These are phyloP conservation scores for Xylocopa sonorina DNA, from an alignment of 1,140 invertebrate genomes.

Conservation along the genomic window DNA sequence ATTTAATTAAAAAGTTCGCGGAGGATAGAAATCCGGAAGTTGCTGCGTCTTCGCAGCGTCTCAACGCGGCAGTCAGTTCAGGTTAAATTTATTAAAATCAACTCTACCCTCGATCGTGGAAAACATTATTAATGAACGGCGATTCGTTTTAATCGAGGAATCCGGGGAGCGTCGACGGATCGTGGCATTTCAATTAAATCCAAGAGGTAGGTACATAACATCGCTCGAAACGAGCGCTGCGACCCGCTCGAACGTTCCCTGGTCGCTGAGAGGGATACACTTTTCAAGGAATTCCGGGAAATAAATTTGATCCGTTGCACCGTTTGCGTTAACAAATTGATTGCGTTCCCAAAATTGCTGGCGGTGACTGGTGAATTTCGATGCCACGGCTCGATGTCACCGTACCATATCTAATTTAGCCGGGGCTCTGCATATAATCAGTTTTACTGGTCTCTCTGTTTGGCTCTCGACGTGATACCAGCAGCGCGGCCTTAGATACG, in stretches of 20 bases:
- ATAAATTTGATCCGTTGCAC: background rate
- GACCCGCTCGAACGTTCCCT: no score
- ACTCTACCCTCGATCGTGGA: no score
- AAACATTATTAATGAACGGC: no score
- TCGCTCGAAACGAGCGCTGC: no score
- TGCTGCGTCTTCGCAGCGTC: background rate
- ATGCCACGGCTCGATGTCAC: no score
- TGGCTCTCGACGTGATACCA: constrained; percentile 18
- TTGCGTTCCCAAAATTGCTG: background rate
- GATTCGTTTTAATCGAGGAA: no score
- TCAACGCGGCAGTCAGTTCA: constrained; percentile 28
- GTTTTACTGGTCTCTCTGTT: constrained; percentile 18
- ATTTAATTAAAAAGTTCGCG: constrained; percentile 55
- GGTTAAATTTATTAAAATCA: constrained; percentile 3
- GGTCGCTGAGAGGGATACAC: no score
- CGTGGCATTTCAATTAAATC: no score
- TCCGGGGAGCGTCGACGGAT: no score
- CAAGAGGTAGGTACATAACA: no score
- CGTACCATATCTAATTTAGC: constrained; percentile 18
- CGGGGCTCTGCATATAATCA: background rate
- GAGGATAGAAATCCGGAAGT: background rate
- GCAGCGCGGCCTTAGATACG: background rate
- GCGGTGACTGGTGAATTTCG: no score
- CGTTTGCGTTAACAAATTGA: background rate
- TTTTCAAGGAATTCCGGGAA: background rate